phyloP scores from a whole-genome alignment of 2,113 vertebrate species.

The Myodes glareolus region DNA sequence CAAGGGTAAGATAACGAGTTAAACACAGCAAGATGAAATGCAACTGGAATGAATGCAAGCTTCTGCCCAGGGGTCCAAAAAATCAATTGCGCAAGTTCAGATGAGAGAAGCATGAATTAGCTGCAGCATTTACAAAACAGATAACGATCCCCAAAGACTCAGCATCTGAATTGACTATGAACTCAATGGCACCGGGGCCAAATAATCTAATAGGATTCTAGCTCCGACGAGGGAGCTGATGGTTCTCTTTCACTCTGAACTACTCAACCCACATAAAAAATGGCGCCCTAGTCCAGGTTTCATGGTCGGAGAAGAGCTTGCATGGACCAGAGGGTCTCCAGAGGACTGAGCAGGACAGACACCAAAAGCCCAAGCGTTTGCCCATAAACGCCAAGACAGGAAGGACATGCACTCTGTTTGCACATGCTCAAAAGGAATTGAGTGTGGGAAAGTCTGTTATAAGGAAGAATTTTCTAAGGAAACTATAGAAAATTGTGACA shows the following conservation, averaged over 20 bases:
- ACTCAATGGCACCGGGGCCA: not conserved
- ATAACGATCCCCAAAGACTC: slow-evolving; percentile 48
- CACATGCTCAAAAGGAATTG: slow-evolving; percentile 22
- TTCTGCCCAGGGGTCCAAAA: slow-evolving; percentile 39
- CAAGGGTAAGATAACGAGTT: slow-evolving; percentile 31
- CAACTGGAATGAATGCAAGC: slow-evolving; percentile 51
- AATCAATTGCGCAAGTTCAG: slow-evolving; percentile 67
- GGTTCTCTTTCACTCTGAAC: slow-evolving; percentile 27
- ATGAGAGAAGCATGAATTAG: slow-evolving; percentile 64
- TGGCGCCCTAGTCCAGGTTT: not conserved
- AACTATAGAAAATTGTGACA: not conserved
- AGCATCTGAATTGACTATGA: slow-evolving; percentile 54
- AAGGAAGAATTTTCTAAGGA: slow-evolving; percentile 24
- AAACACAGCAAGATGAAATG: slow-evolving; percentile 56
- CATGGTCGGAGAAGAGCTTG: not conserved
- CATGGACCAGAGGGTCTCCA: not conserved
- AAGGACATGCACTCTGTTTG: not conserved
- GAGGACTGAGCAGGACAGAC: not conserved
- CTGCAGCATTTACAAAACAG: slow-evolving; percentile 31
- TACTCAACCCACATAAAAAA: slow-evolving; percentile 27
- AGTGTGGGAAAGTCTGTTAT: not conserved
- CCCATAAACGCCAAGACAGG: not conserved
- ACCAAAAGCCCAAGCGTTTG: not conserved
- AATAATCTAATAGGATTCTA: slow-evolving; percentile 39
- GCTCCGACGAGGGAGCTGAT: not conserved